Evolutionary conservation across 2,888 invertebrate species (phyloP).

Genomic region (Pandemis corylana): DNA sequence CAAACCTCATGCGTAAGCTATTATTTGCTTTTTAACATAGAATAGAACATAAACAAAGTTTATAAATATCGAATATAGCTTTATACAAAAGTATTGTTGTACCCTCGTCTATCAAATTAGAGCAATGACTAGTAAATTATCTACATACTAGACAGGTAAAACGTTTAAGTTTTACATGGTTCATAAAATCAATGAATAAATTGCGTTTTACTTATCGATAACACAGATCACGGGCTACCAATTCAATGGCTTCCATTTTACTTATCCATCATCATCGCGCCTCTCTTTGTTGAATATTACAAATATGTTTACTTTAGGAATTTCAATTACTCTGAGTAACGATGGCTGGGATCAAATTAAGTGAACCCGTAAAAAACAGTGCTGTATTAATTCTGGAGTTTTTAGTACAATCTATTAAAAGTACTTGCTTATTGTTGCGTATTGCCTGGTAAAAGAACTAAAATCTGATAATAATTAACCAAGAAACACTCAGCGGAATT

Average conservation of each 20-base stretch:
- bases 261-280: constrained; percentile 1
- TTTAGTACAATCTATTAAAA: neutral
- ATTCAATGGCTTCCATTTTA: constrained; percentile 14
- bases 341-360: neutral
- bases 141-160: neutral
- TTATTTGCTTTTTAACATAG: too few species aligned
- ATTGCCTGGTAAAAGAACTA: neutral
- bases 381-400: neutral
- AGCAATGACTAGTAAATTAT: too few species aligned
- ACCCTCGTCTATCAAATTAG: too few species aligned
- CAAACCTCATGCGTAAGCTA: too few species aligned
- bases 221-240: constrained; percentile 12
- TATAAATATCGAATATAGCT: too few species aligned
- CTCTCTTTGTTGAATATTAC: constrained; percentile 4
- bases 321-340: constrained; percentile 5
- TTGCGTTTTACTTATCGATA: constrained; percentile 15
- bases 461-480: neutral
- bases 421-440: neutral
- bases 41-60: too few species aligned
- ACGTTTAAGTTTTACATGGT: neutral
- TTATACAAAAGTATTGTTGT: too few species aligned
- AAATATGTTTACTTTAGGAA: constrained; percentile 8
- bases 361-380: constrained; percentile 8
- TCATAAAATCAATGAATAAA: neutral
- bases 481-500: neutral